Conservation (phyloP, 2,888 invertebrate species). For the Leucoma salicis region DNA sequence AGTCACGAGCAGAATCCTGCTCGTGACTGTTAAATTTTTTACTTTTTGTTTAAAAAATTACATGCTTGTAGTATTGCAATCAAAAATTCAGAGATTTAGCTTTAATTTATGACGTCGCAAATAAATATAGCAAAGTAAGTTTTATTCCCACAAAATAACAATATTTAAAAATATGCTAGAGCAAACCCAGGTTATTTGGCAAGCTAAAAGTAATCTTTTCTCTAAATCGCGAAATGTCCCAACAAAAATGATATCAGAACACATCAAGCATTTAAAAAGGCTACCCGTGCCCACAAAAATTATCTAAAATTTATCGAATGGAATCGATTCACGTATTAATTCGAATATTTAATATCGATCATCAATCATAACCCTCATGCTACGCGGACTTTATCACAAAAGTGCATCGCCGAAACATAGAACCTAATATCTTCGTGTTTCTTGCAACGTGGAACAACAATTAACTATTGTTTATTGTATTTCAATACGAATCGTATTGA, state of each 20-base stretch:
- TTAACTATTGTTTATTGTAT: constrained; percentile 64
- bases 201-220: constrained; percentile 13
- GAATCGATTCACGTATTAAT: constrained; percentile 70
- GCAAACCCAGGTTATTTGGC: neutral
- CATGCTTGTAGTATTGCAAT: no score
- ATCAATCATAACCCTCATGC: constrained; percentile 72
- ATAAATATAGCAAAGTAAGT: no score
- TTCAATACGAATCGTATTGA: constrained; percentile 45
- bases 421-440: constrained; percentile 42
- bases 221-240: constrained; percentile 31
- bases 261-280: constrained; percentile 48
- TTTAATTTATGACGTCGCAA: no score
- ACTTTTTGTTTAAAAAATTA: no score
- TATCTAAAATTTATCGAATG: constrained; percentile 58
- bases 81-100: no score
- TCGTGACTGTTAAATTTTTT: no score
- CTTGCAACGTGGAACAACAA: constrained; percentile 47
- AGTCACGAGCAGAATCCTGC: no score
- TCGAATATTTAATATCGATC: constrained; percentile 62
- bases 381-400: constrained; percentile 58
- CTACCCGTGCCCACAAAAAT: constrained; percentile 55
- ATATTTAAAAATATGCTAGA: neutral
- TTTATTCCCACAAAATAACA: no score
- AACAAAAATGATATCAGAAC: constrained; percentile 50
- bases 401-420: constrained; percentile 51